Conservation (phyloP, 2,888 invertebrate species). For the Agrilus mali region DNA sequence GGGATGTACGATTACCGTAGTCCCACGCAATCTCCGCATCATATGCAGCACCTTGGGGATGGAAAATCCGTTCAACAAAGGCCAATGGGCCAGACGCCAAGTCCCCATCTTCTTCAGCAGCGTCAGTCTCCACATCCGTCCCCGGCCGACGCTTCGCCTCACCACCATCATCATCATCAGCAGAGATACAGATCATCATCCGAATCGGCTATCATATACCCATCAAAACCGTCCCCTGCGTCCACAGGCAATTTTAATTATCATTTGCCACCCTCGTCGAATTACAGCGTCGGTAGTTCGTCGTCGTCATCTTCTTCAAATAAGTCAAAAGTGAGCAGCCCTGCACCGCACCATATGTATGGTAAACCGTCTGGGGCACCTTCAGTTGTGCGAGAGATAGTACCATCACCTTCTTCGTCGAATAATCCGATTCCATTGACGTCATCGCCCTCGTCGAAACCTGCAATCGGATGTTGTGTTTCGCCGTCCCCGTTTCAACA, state of each 20-base stretch:
- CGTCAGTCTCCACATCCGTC: slow-evolving; percentile 34
- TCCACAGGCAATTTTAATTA: slow-evolving; percentile 31
- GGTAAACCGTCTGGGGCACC: slow-evolving; percentile 51
- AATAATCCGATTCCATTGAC: slow-evolving; percentile 41
- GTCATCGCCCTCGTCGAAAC: slow-evolving; percentile 27
- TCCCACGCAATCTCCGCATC: slow-evolving; percentile 36
- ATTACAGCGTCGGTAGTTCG: slow-evolving; percentile 39
- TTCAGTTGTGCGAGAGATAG: slow-evolving; percentile 23
- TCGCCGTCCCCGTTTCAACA: slow-evolving; percentile 43
- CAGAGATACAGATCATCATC: slow-evolving; percentile 25
- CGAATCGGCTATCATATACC: slow-evolving; percentile 28
- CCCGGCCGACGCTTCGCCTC: slow-evolving; percentile 24
- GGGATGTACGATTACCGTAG: slow-evolving; percentile 32
- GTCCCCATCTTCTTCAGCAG: slow-evolving; percentile 33
- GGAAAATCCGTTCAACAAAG: slow-evolving; percentile 24
- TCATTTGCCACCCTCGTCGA: slow-evolving; percentile 35
- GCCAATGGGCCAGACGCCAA: slow-evolving; percentile 29
- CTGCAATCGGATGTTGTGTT: slow-evolving; percentile 10
- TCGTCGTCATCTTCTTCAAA: slow-evolving; percentile 30
- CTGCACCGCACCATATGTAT: slow-evolving; percentile 64
- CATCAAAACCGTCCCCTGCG: slow-evolving; percentile 19
- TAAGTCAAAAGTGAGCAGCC: slow-evolving; percentile 62
- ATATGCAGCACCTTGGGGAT: slow-evolving; percentile 27
- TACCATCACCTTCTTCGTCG: slow-evolving; percentile 9
- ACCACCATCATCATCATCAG: slow-evolving; percentile 29